Evolutionary conservation across 2,797 vertebrate species (phyloP).

Genomic region (Alosa sapidissima): DNA sequence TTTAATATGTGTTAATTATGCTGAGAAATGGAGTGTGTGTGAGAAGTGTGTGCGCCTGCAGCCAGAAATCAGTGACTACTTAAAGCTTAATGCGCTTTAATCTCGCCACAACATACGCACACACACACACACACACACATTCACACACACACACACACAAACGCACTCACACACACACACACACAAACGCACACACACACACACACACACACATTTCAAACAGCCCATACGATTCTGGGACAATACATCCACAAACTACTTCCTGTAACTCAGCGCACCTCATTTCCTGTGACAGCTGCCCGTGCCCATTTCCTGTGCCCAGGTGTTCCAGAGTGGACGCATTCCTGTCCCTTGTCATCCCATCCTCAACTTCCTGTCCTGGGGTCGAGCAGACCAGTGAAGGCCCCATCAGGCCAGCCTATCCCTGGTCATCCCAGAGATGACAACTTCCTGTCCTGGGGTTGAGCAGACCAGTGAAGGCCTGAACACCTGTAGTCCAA

Average conservation of each 20-base stretch:
- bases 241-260: background rate
- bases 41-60: slow-evolving; percentile 50
- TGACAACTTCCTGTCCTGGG: too few species aligned
- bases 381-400: too few species aligned
- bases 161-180: background rate
- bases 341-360: too few species aligned
- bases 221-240: background rate
- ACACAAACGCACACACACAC: slow-evolving; percentile 12
- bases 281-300: too few species aligned
- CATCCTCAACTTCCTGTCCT: background rate
- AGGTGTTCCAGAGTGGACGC: background rate
- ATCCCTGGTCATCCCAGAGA: too few species aligned
- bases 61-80: slow-evolving; percentile 56
- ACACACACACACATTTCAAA: background rate
- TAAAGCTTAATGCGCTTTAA: slow-evolving; percentile 60
- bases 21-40: slow-evolving; percentile 53
- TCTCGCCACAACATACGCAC: slow-evolving; percentile 30
- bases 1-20: slow-evolving; percentile 61
- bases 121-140: background rate
- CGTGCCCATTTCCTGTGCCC: background rate
- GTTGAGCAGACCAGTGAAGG: too few species aligned
- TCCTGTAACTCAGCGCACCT: background rate
- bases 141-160: background rate
- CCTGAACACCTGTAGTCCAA: too few species aligned
- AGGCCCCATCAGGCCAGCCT: too few species aligned